Evolutionary conservation across 2,113 vertebrate genomes (phyloP).

Genomic region (Entomyzon cyanotis): DNA sequence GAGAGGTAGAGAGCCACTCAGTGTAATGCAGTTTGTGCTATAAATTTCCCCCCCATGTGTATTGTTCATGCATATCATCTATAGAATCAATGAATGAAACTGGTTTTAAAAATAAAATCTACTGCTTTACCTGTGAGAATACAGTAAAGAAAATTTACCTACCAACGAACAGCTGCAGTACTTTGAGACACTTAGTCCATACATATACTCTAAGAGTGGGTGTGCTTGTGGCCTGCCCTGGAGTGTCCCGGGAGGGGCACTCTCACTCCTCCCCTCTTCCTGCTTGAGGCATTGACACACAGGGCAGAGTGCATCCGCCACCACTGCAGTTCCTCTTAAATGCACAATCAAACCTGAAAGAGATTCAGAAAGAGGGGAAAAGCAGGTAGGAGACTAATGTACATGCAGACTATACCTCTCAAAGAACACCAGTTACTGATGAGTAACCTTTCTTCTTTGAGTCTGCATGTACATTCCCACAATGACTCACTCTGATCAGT

Average conservation of each 20-base stretch:
- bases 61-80: neutral
- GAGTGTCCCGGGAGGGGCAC: constrained; percentile 4
- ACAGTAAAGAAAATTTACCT: constrained; percentile 68
- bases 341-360: constrained; percentile 69
- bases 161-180: constrained; percentile 53
- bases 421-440: constrained; percentile 68
- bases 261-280: constrained; percentile 53
- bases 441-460: constrained; percentile 69
- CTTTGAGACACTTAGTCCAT: constrained; percentile 64
- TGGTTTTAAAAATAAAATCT: neutral
- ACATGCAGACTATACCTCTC: constrained; percentile 57
- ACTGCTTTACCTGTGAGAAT: constrained; percentile 44
- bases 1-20: neutral
- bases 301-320: constrained; percentile 64
- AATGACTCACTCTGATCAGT: neutral
- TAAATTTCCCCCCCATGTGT: neutral
- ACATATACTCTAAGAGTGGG: constrained; percentile 53
- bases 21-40: neutral
- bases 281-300: constrained; percentile 40
- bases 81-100: neutral
- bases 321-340: constrained; percentile 64
- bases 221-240: constrained; percentile 51
- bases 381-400: constrained; percentile 67
- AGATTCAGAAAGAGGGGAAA: constrained; percentile 71
- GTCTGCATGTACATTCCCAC: constrained; percentile 61